phyloP scores from a whole-genome alignment of 2,888 invertebrate species.

The Chydorus sphaericus region DNA sequence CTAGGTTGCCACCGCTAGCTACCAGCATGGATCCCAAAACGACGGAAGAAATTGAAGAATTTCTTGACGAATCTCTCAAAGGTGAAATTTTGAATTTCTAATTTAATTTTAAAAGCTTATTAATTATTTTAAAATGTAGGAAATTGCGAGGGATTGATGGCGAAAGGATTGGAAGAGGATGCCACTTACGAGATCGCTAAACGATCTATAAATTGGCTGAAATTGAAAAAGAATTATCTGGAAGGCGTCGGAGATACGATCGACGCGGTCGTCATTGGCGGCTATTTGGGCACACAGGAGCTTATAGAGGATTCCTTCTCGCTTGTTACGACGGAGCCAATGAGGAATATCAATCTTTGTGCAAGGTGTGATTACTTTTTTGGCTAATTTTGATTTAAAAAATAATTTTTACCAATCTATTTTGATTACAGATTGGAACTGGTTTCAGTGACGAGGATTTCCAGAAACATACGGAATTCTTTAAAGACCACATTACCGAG shows the following conservation, averaged over 20 bases:
- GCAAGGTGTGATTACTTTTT: no score
- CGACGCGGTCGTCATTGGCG: conserved; percentile 90
- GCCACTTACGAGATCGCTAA: conserved; percentile 96
- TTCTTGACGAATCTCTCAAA: conserved; percentile 85
- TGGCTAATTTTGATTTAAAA: no score
- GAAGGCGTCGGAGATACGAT: conserved; percentile 92
- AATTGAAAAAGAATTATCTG: conserved; percentile 94
- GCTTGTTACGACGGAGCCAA: conserved; percentile 79
- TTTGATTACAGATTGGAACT: conserved; percentile 56
- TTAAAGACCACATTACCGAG: conserved; percentile 61
- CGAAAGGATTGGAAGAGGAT: conserved; percentile 76
- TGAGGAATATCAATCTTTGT: conserved; percentile 85
- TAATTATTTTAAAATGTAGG: no score
- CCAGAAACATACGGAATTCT: conserved; percentile 52
- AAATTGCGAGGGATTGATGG: conserved; percentile 97
- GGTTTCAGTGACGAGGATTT: conserved; percentile 90
- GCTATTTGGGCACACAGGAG: conserved; percentile 71
- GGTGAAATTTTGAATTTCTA: conserved; percentile 39
- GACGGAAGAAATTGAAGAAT: conserved; percentile 83
- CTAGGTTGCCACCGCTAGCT: no score
- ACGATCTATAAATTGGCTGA: conserved; percentile 84
- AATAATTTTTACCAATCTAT: not conserved
- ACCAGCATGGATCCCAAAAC: conserved; percentile 61
- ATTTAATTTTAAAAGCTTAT: no score
- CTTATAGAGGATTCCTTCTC: conserved; percentile 86